These are phyloP conservation scores for Heliconius melpomene DNA, from an alignment of 1,140 invertebrate genomes.

Conservation along the genomic window DNA sequence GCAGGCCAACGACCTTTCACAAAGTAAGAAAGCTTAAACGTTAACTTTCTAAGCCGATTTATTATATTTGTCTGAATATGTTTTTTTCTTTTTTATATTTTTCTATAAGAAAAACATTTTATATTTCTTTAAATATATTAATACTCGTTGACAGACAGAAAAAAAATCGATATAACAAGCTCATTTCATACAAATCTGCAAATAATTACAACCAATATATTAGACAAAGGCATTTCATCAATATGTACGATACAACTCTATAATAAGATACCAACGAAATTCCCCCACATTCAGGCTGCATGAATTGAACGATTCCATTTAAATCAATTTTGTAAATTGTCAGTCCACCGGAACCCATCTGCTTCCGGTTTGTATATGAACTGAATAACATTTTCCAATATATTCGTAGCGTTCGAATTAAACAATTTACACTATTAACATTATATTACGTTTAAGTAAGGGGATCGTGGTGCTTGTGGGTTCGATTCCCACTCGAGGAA, in stretches of 20 bases:
- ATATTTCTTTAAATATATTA: no score
- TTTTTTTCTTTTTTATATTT: background rate
- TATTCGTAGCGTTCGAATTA: background rate
- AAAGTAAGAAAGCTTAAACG: background rate
- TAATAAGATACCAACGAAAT: background rate
- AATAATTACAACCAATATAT: background rate
- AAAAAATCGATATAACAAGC: no score
- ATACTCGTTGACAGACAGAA: no score
- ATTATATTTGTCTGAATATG: background rate
- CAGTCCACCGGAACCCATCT: constrained; percentile 16
- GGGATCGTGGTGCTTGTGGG: no score
- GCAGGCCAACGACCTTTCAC: no score
- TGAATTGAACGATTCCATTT: constrained; percentile 10
- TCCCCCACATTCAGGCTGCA: background rate
- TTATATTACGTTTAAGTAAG: background rate
- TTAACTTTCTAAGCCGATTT: background rate
- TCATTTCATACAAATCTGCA: no score
- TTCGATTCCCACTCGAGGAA: no score
- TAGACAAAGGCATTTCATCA: background rate
- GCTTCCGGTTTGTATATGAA: constrained; percentile 22
- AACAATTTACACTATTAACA: constrained; percentile 5
- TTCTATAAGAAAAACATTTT: background rate
- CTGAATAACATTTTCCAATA: constrained; percentile 21
- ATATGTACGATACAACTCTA: background rate
- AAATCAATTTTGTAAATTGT: constrained; percentile 25